Conservation (phyloP, 2,113 vertebrate genomes). For the Esox niger region DNA sequence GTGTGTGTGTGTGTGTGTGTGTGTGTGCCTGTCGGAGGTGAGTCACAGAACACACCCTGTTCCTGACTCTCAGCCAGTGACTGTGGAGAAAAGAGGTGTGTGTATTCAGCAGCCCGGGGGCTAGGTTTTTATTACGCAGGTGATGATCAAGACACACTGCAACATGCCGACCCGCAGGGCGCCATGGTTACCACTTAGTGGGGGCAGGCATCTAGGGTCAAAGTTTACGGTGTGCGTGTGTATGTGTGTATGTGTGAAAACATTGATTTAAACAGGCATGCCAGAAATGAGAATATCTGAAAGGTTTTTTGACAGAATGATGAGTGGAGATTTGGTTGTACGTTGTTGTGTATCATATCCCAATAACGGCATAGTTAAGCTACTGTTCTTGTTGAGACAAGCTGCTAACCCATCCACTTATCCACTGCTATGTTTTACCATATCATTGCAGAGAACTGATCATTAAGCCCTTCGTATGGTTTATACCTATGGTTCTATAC, state of each 20-base stretch:
- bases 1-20: constrained; percentile 10
- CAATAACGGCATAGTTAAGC: background rate
- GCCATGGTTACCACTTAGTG: background rate
- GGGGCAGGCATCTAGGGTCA: too few relatives aligned
- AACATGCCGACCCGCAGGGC: background rate
- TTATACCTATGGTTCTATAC: background rate
- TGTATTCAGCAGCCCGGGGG: constrained; percentile 39
- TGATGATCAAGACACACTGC: constrained; percentile 8
- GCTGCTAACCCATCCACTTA: too few relatives aligned
- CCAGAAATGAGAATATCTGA: background rate
- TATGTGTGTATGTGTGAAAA: background rate
- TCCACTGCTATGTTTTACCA: too few relatives aligned
- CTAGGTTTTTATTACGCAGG: constrained; percentile 24
- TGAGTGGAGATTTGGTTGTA: background rate
- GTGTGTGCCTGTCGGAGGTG: constrained; percentile 15
- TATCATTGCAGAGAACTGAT: too few relatives aligned
- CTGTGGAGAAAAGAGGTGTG: constrained; percentile 27
- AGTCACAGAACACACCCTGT: constrained; percentile 65
- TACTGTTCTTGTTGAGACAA: background rate
- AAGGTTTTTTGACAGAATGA: background rate
- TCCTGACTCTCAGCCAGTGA: constrained; percentile 50
- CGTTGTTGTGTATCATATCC: background rate
- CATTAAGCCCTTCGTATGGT: too few relatives aligned
- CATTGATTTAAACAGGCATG: background rate
- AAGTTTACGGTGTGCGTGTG: constrained; percentile 7